A percentile compares a stretch with the other conserved stretches of the same genome.
These are phyloP conservation scores for Eupithecia vulgata DNA, from an alignment of 2,888 invertebrate genomes.

Conservation along the genomic window DNA sequence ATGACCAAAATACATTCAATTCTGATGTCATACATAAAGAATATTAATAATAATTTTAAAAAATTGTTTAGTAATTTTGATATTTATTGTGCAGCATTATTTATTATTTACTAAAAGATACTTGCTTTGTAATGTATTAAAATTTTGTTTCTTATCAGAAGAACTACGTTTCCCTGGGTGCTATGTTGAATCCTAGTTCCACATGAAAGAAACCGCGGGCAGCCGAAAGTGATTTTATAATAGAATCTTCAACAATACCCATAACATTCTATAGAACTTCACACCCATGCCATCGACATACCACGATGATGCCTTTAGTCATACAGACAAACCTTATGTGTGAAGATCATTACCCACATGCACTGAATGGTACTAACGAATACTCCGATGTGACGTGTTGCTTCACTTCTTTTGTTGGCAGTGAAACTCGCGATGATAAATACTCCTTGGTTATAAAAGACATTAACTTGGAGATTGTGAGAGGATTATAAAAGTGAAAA, in stretches of 20 bases:
- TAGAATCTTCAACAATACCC: background rate
- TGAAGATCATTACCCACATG: conserved; percentile 36
- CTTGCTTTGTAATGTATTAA: too few species aligned
- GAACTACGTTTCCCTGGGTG: too few species aligned
- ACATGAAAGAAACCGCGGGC: background rate
- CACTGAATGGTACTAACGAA: conserved; percentile 59
- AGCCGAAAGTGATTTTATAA: background rate
- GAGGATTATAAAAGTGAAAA: background rate
- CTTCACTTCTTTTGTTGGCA: conserved; percentile 5
- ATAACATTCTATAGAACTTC: background rate
- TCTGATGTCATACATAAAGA: too few species aligned
- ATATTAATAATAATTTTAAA: too few species aligned
- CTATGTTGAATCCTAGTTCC: background rate
- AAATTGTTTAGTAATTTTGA: too few species aligned
- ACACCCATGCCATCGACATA: conserved; percentile 5
- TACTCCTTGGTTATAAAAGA: background rate
- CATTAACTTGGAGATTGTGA: background rate
- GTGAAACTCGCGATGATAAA: background rate
- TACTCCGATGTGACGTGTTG: conserved; percentile 39
- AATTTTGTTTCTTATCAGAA: too few species aligned
- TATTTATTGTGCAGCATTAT: too few species aligned
- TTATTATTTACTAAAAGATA: too few species aligned
- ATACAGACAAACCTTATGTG: conserved; percentile 39
- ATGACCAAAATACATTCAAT: too few species aligned
- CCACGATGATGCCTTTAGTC: background rate